Evolutionary conservation across 2,797 vertebrate genomes (phyloP), one percentile per base, ranked within the genome.

Genomic region (Cuniculus paca): DNA sequence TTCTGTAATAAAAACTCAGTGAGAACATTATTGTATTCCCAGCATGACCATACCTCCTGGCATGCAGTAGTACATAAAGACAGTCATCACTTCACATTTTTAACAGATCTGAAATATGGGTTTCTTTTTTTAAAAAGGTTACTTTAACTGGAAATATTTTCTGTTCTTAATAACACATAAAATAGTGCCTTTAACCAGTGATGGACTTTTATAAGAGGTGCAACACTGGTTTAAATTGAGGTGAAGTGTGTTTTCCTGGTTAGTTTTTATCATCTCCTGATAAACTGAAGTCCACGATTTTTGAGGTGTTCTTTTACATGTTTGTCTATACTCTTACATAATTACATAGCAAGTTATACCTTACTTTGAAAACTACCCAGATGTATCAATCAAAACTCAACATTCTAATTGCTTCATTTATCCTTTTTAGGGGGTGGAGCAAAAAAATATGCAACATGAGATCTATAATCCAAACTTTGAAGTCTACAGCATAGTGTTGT

Each of bases 211-310:
- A 78, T 26, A 92, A 79, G 16, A 87, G 16, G 82, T 77, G 48
- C 90, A 88, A 90, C 54, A 92, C 2, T 87, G 72, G 58, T 70
- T 90, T 96, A 92, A 90, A 95, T 28, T 34, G 54, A 92, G 22
- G 60, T 82, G 26, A 95, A 83, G 22, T 81, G 16, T 89, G 1
- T 28, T 5, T 78, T 42, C 60, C 34, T 91, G 20, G 60, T 22
- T 54, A 68, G 31, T 80, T 54, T 77, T 78, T 31, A 74, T 52
- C 39, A 89, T 52, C 8, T 45, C 39, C 36, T n/a, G 9, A 70
- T 36, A 91, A 84, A 81, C 24, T 74, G 31, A 83, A 96, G 91
- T 61, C 56, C 36, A 65, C n/a, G 22, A 36, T 45, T 87, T 75
- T 61, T 90, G 8, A 83, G 70, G 42, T 2, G 16, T 28, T 42